phyloP scores from a whole-genome alignment of 1,140 invertebrate genomes.

The Spodoptera litura region DNA sequence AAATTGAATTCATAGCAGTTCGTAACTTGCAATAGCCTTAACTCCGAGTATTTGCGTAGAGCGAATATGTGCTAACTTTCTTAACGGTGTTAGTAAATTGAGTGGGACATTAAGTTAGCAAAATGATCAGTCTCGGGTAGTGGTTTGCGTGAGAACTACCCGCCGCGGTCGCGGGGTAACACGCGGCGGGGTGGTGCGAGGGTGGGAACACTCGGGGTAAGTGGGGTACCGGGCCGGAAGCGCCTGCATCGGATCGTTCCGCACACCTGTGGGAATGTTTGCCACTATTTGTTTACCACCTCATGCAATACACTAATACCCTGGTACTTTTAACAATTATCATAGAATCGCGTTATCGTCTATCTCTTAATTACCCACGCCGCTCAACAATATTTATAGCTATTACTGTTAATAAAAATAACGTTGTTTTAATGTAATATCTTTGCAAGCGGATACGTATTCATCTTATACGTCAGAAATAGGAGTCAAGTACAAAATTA shows the following conservation, averaged over 20 bases:
- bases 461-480: slow-evolving; percentile 43
- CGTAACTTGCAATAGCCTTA: no score
- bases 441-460: slow-evolving; percentile 33
- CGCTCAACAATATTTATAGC: slow-evolving; percentile 29
- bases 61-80: slow-evolving; percentile 26
- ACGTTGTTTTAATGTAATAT: slow-evolving; percentile 22
- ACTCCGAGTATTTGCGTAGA: neutral
- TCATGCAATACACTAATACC: neutral
- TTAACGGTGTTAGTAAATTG: slow-evolving; percentile 23
- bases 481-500: slow-evolving; percentile 25
- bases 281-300: slow-evolving; percentile 69
- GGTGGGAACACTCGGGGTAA: slow-evolving; percentile 57
- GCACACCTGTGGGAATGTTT: slow-evolving; percentile 81
- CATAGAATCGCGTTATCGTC: slow-evolving; percentile 26
- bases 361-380: slow-evolving; percentile 55
- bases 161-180: slow-evolving; percentile 55
- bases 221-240: slow-evolving; percentile 78
- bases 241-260: slow-evolving; percentile 73
- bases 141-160: slow-evolving; percentile 75
- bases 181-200: slow-evolving; percentile 60
- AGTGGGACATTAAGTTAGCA: slow-evolving; percentile 67
- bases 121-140: slow-evolving; percentile 74
- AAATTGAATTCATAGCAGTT: no score
- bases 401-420: slow-evolving; percentile 16
- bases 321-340: slow-evolving; percentile 59